These are phyloP conservation scores for Drosophila prostipennis DNA, from an alignment of 2,888 invertebrate species.

Conservation along the genomic window DNA sequence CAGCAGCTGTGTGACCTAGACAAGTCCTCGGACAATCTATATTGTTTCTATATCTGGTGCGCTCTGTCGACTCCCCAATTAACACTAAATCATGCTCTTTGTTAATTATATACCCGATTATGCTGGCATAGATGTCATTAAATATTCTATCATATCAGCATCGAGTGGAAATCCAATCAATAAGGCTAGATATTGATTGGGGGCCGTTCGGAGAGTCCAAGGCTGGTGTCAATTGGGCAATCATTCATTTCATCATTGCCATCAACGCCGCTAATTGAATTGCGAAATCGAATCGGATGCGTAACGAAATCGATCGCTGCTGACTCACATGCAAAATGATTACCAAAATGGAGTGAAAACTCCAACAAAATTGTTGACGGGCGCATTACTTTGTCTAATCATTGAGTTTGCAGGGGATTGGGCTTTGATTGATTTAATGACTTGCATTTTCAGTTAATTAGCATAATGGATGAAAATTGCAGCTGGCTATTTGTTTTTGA, in stretches of 20 bases:
- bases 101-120: slow-evolving; percentile 67
- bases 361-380: not conserved
- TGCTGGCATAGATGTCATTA: slow-evolving; percentile 12
- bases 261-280: slow-evolving; percentile 62
- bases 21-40: not conserved
- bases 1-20: slow-evolving; percentile 25
- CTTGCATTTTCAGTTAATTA: slow-evolving; percentile 31
- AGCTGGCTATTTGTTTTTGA: too few species aligned
- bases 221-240: slow-evolving; percentile 32
- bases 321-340: slow-evolving; percentile 52
- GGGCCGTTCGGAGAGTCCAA: not conserved
- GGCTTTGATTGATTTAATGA: slow-evolving; percentile 22
- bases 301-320: slow-evolving; percentile 55
- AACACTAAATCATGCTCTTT: slow-evolving; percentile 73
- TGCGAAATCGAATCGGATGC: slow-evolving; percentile 54
- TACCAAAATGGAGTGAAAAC: slow-evolving; percentile 19
- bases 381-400: not conserved
- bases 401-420: not conserved
- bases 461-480: not conserved
- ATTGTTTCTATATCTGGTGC: slow-evolving; percentile 21
- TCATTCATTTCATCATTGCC: slow-evolving; percentile 71
- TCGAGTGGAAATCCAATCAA: slow-evolving; percentile 53
- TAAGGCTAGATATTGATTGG: slow-evolving; percentile 28
- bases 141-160: slow-evolving; percentile 16
- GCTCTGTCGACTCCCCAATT: slow-evolving; percentile 56